Base-by-base conservation (phyloP, 2,888 invertebrate genomes). In the Andrena praecox region DNA sequence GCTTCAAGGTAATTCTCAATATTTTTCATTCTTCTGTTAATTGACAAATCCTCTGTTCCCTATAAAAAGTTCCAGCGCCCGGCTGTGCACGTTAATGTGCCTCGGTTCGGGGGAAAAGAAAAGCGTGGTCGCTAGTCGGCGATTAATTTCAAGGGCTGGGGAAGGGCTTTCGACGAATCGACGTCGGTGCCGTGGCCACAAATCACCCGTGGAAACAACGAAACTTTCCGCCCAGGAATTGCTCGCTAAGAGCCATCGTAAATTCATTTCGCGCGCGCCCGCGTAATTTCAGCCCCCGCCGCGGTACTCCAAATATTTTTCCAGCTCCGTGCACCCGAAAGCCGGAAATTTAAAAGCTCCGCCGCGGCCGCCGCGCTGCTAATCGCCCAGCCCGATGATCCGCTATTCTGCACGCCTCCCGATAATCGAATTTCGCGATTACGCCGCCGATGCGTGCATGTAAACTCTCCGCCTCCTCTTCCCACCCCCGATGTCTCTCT, bases 351-450 rank as follows among this genome's bases (percentile, higher is more conserved):
- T 85, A 78, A 85, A 84, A 73, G 77, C 77, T 52, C 60, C 60
- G 59, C 12, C 12, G 35, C 35, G 35, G 35, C 35, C 35, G 12
- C 4, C 29, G 27, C 64, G 70, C 48, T 42, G 73, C 71, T 87
- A 83, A 83, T 87, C 72, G 80, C 77, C 63, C 60, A 8, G 62
- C 63, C 85, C 78, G 80, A 85, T 84, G 81, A 86, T 79, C 78
- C 84, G 80, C 75, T 78, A 84, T 80, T 62, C 76, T 63, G 72
- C 29, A 66, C 42, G 70, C 48, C 68, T n/a, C n/a, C 52, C 71
- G 83, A 83, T 87, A 87, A 87, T 87, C 78, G 70, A 87, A 83
- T 87, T 73, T 77, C 71, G n/a, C 71, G 73, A 87, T 87, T 77
- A 72, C 77, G 63, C 59, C 80, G 52, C 16, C n/a, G 64, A 82